Conservation (phyloP, 2,113 vertebrate species). For the Cepphus grylle region DNA sequence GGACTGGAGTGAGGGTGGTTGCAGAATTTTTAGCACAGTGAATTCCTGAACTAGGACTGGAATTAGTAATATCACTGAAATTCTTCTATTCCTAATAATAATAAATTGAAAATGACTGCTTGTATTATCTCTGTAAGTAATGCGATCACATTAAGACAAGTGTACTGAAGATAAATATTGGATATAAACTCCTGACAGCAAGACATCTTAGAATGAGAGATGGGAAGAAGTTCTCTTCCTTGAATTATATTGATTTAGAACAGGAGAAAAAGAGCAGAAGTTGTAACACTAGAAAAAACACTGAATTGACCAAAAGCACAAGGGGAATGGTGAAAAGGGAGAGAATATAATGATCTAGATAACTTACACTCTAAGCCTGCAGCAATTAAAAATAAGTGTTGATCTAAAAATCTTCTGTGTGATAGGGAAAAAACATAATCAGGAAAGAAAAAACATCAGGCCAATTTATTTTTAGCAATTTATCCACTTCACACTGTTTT, state of each 20-base stretch:
- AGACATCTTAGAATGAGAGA: slow-evolving; percentile 17
- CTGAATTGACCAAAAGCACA: neutral
- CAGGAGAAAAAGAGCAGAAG: neutral
- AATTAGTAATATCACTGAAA: slow-evolving; percentile 9
- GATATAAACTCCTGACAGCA: slow-evolving; percentile 40
- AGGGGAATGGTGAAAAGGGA: neutral
- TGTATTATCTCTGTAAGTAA: slow-evolving; percentile 45
- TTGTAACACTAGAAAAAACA: neutral
- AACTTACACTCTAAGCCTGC: neutral
- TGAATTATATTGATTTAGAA: neutral
- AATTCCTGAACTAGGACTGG: neutral
- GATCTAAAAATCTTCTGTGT: neutral
- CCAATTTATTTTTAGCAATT: neutral
- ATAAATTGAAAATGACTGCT: slow-evolving; percentile 43
- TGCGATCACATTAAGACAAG: slow-evolving; percentile 50
- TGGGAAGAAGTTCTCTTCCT: neutral
- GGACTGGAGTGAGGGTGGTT: neutral
- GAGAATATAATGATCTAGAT: neutral
- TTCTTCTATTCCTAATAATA: slow-evolving; percentile 27
- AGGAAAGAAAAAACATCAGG: neutral
- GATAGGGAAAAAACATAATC: neutral
- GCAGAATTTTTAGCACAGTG: neutral
- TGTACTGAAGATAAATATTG: slow-evolving; percentile 49
- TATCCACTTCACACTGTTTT: neutral
- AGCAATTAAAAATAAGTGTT: neutral